Conservation (phyloP, 2,797 vertebrate genomes). For the Pipistrellus kuhlii region DNA sequence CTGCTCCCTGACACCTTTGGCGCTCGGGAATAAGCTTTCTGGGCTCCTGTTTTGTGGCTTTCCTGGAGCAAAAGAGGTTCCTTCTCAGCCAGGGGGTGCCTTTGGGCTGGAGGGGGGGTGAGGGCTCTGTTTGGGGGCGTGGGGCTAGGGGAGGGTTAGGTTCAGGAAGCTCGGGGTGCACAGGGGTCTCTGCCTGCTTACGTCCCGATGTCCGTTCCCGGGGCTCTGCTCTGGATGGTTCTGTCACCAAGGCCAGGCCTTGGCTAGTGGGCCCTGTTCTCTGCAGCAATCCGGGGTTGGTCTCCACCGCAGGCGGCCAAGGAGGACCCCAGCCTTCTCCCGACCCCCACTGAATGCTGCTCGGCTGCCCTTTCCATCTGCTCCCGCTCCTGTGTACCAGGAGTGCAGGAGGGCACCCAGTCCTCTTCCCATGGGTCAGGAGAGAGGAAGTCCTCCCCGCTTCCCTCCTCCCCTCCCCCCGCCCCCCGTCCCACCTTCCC, state of each 20-base stretch:
- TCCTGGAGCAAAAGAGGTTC: neutral
- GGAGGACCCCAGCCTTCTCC: neutral
- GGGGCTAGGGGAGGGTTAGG: neutral
- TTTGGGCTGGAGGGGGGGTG: fast-evolving
- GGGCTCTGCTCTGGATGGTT: neutral
- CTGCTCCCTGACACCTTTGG: neutral
- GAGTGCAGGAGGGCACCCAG: fast-evolving
- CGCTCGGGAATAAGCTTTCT: too few relatives aligned
- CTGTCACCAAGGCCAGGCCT: neutral
- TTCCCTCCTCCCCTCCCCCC: fast-evolving
- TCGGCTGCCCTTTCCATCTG: neutral
- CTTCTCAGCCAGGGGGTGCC: neutral
- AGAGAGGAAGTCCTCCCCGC: neutral
- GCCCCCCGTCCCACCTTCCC: neutral
- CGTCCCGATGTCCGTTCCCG: too few relatives aligned
- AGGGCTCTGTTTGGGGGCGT: too few relatives aligned
- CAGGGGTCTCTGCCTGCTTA: neutral
- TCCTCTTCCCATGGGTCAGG: neutral
- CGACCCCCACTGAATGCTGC: fast-evolving
- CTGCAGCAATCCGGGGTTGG: fast-evolving
- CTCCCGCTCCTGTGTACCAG: fast-evolving
- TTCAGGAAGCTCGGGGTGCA: neutral
- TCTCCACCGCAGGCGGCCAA: fast-evolving
- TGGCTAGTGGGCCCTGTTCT: neutral
- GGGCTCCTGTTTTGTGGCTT: neutral